Evolutionary conservation across 2,888 invertebrate species (phyloP).

Genomic region (Esperia sulphurella): DNA sequence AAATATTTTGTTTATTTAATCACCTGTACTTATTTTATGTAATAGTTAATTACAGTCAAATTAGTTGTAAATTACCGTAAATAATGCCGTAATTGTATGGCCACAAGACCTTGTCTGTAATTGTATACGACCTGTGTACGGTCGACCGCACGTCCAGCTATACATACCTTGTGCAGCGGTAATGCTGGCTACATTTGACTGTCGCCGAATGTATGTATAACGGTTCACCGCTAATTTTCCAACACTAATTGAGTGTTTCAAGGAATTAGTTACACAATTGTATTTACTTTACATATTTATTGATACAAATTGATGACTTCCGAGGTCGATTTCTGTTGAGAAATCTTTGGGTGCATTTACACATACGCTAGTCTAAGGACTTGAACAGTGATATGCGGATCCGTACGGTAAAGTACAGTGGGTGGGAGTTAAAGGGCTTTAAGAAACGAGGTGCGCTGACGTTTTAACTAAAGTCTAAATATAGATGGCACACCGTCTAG

Average conservation of each 20-base stretch:
- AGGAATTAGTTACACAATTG: neutral
- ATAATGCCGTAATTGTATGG: constrained; percentile 18
- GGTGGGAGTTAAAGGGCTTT: no score
- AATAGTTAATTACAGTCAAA: neutral
- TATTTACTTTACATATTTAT: neutral
- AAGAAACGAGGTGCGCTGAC: no score
- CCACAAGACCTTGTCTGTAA: constrained; percentile 27
- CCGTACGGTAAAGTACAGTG: no score
- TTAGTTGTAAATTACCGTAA: constrained; percentile 7
- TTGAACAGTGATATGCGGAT: no score
- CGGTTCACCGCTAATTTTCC: constrained; percentile 24
- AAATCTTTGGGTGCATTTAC: neutral
- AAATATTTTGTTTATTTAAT: neutral
- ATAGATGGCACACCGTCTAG: no score
- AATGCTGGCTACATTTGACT: neutral
- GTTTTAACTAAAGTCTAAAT: no score
- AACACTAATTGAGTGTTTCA: constrained; percentile 10
- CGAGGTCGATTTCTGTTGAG: constrained; percentile 20
- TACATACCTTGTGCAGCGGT: neutral
- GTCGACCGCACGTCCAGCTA: no score
- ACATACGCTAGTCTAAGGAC: no score
- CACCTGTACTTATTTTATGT: no score
- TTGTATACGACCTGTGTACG: constrained; percentile 13
- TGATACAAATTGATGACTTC: constrained; percentile 15
- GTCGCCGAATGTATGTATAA: neutral